These are phyloP conservation scores for Plebejus melissa DNA, from an alignment of 2,888 invertebrate species.

Conservation along the genomic window DNA sequence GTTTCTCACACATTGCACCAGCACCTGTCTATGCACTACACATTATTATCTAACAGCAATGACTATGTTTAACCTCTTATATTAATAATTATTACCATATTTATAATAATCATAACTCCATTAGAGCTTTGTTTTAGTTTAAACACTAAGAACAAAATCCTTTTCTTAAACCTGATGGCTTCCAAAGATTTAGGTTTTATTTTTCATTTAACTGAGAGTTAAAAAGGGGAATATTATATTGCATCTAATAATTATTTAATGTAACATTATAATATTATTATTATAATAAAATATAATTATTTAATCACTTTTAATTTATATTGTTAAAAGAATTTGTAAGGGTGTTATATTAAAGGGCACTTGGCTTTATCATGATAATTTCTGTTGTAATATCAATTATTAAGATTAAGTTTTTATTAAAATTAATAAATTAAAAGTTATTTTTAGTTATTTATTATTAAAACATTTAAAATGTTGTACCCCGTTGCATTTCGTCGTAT, in stretches of 20 bases:
- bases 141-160: not conserved
- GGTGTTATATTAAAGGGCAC: not conserved
- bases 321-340: not conserved
- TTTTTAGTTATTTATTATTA: not conserved
- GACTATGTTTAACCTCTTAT: not conserved
- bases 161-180: not conserved
- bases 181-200: not conserved
- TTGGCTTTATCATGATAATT: not conserved
- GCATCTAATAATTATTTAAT: not conserved
- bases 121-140: not conserved
- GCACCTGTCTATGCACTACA: conserved; percentile 1
- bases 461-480: conserved; percentile 1
- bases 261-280: not conserved
- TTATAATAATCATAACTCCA: not conserved
- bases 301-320: not conserved
- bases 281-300: not conserved
- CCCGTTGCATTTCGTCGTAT: not conserved
- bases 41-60: not conserved
- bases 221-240: not conserved
- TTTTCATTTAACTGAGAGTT: not conserved
- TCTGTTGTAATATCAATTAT: conserved; percentile 5
- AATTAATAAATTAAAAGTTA: not conserved
- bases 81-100: not conserved
- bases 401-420: conserved; percentile 1
- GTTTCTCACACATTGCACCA: not conserved